Conservation (phyloP, 2,888 invertebrate species). For the Drosophila helvetica region DNA sequence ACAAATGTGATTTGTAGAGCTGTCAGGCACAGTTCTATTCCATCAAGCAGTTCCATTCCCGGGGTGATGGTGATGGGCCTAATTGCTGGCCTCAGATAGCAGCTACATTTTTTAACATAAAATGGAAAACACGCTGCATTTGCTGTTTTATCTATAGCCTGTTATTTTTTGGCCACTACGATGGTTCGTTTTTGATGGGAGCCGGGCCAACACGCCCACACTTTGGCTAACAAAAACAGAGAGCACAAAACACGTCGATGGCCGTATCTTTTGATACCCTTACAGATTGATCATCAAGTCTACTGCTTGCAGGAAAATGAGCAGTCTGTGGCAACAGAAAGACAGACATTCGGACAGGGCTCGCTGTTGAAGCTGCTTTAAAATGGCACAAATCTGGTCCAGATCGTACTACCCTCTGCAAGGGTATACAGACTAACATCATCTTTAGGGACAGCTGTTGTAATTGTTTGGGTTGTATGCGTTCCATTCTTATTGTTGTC, state of each 20-base stretch:
- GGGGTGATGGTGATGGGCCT: neutral
- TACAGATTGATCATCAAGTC: too few species aligned
- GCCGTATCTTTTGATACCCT: too few species aligned
- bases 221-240: constrained; percentile 1
- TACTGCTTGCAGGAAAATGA: too few species aligned
- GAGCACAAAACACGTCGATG: neutral
- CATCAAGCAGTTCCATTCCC: too few species aligned
- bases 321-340: too few species aligned
- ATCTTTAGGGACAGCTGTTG: constrained; percentile 40
- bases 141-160: constrained; percentile 12
- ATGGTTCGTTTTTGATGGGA: constrained; percentile 10
- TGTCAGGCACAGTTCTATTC: neutral
- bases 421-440: constrained; percentile 2
- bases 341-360: too few species aligned
- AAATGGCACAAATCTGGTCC: too few species aligned
- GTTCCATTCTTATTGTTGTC: neutral
- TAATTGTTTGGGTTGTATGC: constrained; percentile 1
- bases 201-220: constrained; percentile 8
- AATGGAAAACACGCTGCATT: neutral
- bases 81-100: neutral
- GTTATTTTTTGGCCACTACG: constrained; percentile 15
- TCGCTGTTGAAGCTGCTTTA: too few species aligned
- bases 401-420: too few species aligned
- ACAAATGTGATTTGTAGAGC: constrained; percentile 11
- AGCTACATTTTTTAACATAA: constrained; percentile 5